Base-by-base conservation (phyloP, 2,113 vertebrate genomes). In the Scopus umbretta region DNA sequence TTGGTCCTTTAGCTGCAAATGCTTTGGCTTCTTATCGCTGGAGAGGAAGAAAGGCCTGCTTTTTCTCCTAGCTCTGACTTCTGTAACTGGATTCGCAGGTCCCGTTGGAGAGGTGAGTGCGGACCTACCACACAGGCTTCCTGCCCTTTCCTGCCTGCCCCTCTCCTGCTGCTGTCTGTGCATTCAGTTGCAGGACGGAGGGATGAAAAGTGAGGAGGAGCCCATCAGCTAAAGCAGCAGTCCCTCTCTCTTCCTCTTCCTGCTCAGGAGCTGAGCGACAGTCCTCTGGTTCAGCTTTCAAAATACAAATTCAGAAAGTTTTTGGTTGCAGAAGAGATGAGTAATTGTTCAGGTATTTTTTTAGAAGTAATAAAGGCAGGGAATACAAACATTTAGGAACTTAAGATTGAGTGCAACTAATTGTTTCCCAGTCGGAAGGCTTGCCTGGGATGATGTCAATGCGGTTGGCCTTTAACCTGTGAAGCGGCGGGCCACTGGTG, bases 181-280 rank as follows among this genome's bases (percentile, higher is more conserved):
- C 7, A 1, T n/a, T 61, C 6, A 3, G 21, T n/a, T 0, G 11
- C 38, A 15, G 45, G 38, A 7, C 16, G 32, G 13, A 58, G 47
- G 34, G 34, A 27, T 2, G 21, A 62, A 38, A 40, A 36, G 18
- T 0, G 0, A 40, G 13, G 42, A 47, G 25, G 34, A 62, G 4
- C 10, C 13, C 68, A 47, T 17, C 29, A 68, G 45, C 79, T 72
- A 10, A 67, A 82, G 13, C 10, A 92, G n/a, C n/a, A 67, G 29
- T 59, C 4, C 10, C 23, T 56, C 13, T 70, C 30, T 43, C 30
- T n/a, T 40, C 11, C 50, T 42, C 18, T 7, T 86, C 11, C 20
- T 49, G 10, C 52, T 78, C 30, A 36, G 58, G 43, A 56, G 23
- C 32, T 32, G n/a, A 53, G 13, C 0, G 4, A 38, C 3, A 4